Conservation (phyloP, 2,888 invertebrate genomes). For the Chaetogeoica ovagalla region DNA sequence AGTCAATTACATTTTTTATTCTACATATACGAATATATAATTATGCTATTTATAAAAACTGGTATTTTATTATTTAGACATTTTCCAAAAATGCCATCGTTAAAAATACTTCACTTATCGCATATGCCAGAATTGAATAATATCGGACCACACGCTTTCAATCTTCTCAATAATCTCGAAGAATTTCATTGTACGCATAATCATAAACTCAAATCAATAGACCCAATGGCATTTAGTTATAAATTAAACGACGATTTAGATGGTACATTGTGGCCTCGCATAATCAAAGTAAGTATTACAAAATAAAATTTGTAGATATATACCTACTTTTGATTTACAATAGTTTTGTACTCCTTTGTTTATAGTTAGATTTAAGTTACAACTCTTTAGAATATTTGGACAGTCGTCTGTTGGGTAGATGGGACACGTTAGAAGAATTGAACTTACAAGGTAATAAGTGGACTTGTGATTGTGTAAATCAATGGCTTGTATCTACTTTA, state of each 20-base stretch:
- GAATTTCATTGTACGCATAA: constrained; percentile 69
- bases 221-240: constrained; percentile 65
- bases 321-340: neutral
- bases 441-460: constrained; percentile 75
- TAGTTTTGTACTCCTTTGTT: constrained; percentile 56
- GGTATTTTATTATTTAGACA: constrained; percentile 37
- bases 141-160: constrained; percentile 66
- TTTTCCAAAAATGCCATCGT: constrained; percentile 66
- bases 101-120: constrained; percentile 71
- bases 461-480: constrained; percentile 78
- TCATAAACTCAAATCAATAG: constrained; percentile 65
- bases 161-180: constrained; percentile 61
- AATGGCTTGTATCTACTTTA: constrained; percentile 73
- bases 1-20: constrained; percentile 53
- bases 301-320: constrained; percentile 30
- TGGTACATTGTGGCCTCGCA: constrained; percentile 67
- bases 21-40: neutral
- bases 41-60: neutral
- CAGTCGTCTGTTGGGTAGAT: constrained; percentile 67
- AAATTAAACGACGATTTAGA: constrained; percentile 59
- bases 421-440: constrained; percentile 70
- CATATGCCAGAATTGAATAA: constrained; percentile 67
- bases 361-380: constrained; percentile 71
- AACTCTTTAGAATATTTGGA: constrained; percentile 74
- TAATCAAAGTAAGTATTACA: constrained; percentile 65